Evolutionary conservation across 2,797 vertebrate genomes (phyloP), one percentile per base, ranked within the genome.

Genomic region (Acanthurus leucopareius): DNA sequence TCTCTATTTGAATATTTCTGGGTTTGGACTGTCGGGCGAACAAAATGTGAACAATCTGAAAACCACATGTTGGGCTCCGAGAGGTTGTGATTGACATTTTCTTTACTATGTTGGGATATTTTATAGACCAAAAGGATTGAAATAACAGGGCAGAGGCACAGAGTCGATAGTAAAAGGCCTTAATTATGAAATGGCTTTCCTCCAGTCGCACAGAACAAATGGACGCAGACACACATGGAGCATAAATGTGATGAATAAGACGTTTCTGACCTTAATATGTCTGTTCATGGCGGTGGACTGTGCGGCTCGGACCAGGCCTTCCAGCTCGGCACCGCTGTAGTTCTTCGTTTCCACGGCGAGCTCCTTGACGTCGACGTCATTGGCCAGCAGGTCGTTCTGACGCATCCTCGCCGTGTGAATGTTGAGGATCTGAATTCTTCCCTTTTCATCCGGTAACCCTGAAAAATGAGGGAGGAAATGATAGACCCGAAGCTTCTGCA

Each of bases 241-340:
- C 1, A 6, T 8, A 20, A 38, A 40, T 40, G 38, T 40, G 38
- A 40, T 40, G 38, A 40, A 10, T 40, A 40, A 40, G 6, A 1
- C 8, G 22, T 10, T 5, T 57, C 82, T 94, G 85, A 98, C 98
- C 97, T 99, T 99, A 75, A 99, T 99, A 79, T 98, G 98, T 35
- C 98, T 95, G 94, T 99, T 99, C 98, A 99, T 99, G 68, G 98
- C 98, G 0, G 97, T 98, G 71, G 98, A 98, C 88, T 99, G 98
- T 0, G 97, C 98, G 1, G 97, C 98, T 69, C 97, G 94, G 82
- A 99, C 97, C 48, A 99, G 94, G 3, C 98, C 98, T 83, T 98
- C 98, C 82, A 99, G 90, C 69, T 99, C 98, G 0, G 98, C 98
- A 0, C 98, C 98, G 35, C 97, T 98, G 94, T 95, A 99, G 89